Evolutionary conservation across 1,140 invertebrate species (phyloP).

Genomic region (Aphaenogaster rudis): DNA sequence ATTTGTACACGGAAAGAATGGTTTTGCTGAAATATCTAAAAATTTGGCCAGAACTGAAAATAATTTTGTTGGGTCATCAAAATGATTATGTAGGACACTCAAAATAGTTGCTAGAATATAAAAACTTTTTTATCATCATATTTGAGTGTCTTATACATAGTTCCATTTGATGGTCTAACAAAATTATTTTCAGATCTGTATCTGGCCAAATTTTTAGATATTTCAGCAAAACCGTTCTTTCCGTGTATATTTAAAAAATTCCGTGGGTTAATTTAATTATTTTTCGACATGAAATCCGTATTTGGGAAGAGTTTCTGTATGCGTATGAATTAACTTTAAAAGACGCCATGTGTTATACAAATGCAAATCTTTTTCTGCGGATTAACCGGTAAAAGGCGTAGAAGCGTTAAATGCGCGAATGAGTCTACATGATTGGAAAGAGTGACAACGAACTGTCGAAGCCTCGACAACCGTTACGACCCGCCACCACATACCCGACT

Average conservation of each 20-base stretch:
- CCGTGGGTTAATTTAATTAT: neutral
- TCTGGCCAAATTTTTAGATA: too few relatives aligned
- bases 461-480: slow-evolving; percentile 74
- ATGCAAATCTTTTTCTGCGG: neutral
- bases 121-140: too few relatives aligned
- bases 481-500: slow-evolving; percentile 68
- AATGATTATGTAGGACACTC: too few relatives aligned
- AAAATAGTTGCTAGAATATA: too few relatives aligned
- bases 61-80: too few relatives aligned
- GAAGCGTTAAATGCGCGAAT: slow-evolving; percentile 67
- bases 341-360: slow-evolving; percentile 11
- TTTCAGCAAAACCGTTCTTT: too few relatives aligned
- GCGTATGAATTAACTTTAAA: slow-evolving; percentile 1
- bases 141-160: too few relatives aligned
- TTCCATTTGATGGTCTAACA: too few relatives aligned
- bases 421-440: slow-evolving; percentile 68
- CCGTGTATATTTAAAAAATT: neutral
- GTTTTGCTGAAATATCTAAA: too few relatives aligned
- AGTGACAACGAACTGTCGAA: slow-evolving; percentile 68
- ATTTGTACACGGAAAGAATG: too few relatives aligned
- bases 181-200: too few relatives aligned
- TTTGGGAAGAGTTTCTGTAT: neutral
- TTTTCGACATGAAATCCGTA: neutral
- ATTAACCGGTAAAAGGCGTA: slow-evolving; percentile 32
- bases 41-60: too few relatives aligned